Base-by-base conservation (phyloP, 2,888 invertebrate species). In the Druceiella hillmani region DNA sequence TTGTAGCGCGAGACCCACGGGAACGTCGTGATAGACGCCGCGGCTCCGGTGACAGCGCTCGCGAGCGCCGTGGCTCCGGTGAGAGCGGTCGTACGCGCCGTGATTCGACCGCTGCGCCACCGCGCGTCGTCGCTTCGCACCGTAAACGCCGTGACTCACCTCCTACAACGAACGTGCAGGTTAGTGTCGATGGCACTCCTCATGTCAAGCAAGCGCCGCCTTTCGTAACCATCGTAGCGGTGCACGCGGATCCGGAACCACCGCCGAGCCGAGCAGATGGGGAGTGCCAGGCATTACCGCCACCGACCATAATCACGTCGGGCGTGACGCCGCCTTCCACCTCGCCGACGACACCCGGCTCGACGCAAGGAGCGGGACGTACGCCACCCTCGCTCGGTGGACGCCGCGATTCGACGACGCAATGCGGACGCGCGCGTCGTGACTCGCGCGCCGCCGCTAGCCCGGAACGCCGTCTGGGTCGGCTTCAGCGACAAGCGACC, bases 401-500 rank as follows among this genome's bases (percentile, higher is more conserved):
- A 0, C 69, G 88, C 15, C 73, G 89, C 38, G 89, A 90, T 55
- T 89, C 89, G 1, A 89, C 88, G 2, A 89, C 89, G 0, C 89
- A 90, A 64, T 89, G 89, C 53, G 81, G 83, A 3, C 59, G 68
- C 36, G 79, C 79, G 34, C 67, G 83, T 27, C 62, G 83, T 41
- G 83, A 84, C 55, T 83, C 82, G 2, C 69, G 83, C 45, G 68
- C 70, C 4, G 72, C 75, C 34, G 79, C 79, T 0, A 81, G 81
- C 55, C 83, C 82, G 1, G 82, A 82, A 49, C 64, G 81, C n/a
- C 68, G 79, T 27, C 60, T 81, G 45, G 81, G 82, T 28, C 74
- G 87, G 36, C 66, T 91, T 33, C 87, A 88, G 55, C 75, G 92
- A 17, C 92, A 92, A 62, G 87, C 88, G 11, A 90, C 91, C 4